Evolutionary conservation across 2,888 invertebrate genomes (phyloP), one percentile per base, ranked within the genome.

Genomic region (Epinotia brunnichana): DNA sequence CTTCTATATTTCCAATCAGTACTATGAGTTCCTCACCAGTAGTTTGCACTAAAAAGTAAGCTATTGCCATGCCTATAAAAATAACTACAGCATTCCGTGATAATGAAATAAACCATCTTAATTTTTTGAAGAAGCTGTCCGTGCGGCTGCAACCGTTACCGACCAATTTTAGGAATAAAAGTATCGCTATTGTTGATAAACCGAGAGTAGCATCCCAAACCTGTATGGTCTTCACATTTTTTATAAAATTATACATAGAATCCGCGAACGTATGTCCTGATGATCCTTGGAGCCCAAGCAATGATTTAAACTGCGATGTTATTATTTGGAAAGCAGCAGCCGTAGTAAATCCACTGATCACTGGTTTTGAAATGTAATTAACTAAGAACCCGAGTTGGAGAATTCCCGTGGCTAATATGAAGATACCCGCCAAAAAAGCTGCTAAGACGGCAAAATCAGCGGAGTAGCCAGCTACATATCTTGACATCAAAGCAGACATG

Each of bases 261-360:
- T 92, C 91, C 0, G 95, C 77, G 79, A 96, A 95, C 7, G 91
- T 94, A 77, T 94, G 94, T 2, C 95, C 93, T 66, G 90, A 91
- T 68, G 94, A 94, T 29, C 77, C 78, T 21, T 66, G 44, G 2
- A 95, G 90, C 3, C 96, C 96, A 69, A 96, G 87, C 10, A 96
- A 87, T 56, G 94, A 91, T 81, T 95, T 95, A 19, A 96, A 83
- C 85, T 97, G 97, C 0, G 96, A 95, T 19, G 95, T 94, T 9
- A 94, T 96, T 77, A 97, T 96, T 59, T 95, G 96, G 11, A 96
- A 85, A 35, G 96, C 96, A 0, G 96, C 96, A 0, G 96, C 96
- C 19, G 95, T 94, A 0, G 96, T 96, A 81, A 97, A 97, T 0
- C 96, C 96, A 39, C 95, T 94, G 13, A 96, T 95, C 2, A 97